Base-by-base conservation (phyloP, 2,888 invertebrate species). In the Hanleya hanleyi region DNA sequence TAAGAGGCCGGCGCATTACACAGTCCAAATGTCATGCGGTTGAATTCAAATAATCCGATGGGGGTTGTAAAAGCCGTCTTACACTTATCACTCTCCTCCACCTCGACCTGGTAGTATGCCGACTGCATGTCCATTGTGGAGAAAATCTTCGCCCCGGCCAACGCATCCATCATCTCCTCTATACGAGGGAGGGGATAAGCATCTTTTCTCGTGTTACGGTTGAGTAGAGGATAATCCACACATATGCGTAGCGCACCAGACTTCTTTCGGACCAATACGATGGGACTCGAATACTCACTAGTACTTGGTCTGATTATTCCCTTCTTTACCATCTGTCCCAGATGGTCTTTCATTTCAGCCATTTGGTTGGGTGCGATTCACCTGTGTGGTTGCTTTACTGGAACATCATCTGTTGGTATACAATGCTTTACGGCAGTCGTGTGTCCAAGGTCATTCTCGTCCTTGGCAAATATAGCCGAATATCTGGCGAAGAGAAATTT, bases 251-350 rank as follows among this genome's bases (percentile, higher is more conserved):
- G 36, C n/a, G 37, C 41, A 1, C 64, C 67, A 35, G 71, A 69
- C 22, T 73, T 75, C 64, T 80, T 80, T 22, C 75, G 47, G 1
- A 78, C 76, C 9, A 79, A 50, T 15, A 81, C 76, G n/a, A 79
- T 57, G 26, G 78, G 71, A 29, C 73, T 66, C 12, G 81, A 72
- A 41, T 77, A 81, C 12, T 76, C 75, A 62, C 74, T 74, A 3
- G 4, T 38, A 36, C 76, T 76, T 29, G 70, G 67, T 18, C 73
- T 49, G 29, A 81, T 81, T 18, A 78, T 73, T 12, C 74, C 74
- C 51, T 74, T 73, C 7, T 67, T 33, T 7, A 75, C 12, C 47
- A 76, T 49, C 47, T 71, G 49, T 33, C 75, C 33, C 22, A 78
- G 49, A 62, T 78, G 78, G 26, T 65, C 41, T 29, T 67, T 70